These are phyloP conservation scores for Liasis olivaceus DNA, from an alignment of 2,797 vertebrate genomes.

Conservation along the genomic window DNA sequence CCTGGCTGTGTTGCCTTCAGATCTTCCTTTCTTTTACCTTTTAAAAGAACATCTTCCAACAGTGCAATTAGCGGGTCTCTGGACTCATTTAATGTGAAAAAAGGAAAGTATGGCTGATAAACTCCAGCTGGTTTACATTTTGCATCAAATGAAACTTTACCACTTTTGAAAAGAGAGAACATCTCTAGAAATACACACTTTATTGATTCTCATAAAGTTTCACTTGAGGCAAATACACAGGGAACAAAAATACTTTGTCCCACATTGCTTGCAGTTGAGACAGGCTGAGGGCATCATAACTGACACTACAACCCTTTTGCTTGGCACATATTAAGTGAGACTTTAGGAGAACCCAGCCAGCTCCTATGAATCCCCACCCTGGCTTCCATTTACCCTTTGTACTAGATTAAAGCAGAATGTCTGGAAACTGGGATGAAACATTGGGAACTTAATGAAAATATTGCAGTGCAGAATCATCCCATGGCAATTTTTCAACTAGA, in stretches of 20 bases:
- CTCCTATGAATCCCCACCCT: no score
- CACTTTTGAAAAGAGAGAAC: neutral
- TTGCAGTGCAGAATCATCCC: neutral
- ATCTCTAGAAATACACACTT: neutral
- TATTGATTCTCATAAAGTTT: neutral
- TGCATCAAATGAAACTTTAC: neutral
- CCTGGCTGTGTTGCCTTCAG: neutral
- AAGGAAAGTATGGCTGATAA: neutral
- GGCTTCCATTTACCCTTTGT: neutral
- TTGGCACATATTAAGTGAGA: neutral
- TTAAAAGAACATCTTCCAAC: slow-evolving; percentile 4
- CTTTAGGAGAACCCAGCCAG: neutral
- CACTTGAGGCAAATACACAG: neutral
- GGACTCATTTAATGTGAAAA: neutral
- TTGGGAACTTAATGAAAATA: neutral
- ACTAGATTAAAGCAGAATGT: neutral
- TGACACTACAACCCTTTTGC: neutral
- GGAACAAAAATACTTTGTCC: neutral
- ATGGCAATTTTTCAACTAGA: neutral
- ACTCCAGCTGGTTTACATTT: neutral
- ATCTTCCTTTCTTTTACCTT: slow-evolving; percentile 1
- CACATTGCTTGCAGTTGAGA: neutral
- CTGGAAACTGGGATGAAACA: neutral
- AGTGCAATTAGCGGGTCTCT: neutral
- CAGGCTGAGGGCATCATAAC: neutral